Base-by-base conservation (phyloP, 2,888 invertebrate genomes). In the Odiellus spinosus region DNA sequence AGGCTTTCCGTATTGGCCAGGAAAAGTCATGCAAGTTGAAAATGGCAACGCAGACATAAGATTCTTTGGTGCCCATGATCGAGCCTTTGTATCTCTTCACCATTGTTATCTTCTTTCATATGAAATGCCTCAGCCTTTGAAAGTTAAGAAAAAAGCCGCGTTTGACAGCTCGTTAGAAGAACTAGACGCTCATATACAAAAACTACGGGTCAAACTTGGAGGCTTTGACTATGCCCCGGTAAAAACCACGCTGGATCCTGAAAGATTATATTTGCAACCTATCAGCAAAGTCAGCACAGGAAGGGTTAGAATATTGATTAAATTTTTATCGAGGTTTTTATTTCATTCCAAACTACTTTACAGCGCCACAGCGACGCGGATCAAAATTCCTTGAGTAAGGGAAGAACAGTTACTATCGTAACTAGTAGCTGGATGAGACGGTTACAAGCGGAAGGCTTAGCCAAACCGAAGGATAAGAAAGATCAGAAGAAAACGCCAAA, bases 1-100 rank as follows among this genome's bases (percentile, higher is more conserved):
- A 71, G 93, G 88, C 11, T 95, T 91, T 61, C 95, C 95, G 0
- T 91, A 82, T 66, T 96, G 95, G 95, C 95, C 95, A 1, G 93
- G 90, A 0, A 95, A 95, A 68, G 69, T 66, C 56, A 15, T 76
- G 48, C 69, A 72, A 18, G 73, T 72, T 53, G 63, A 68, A 15
- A 66, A 73, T 8, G 76, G 80, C 0, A 67, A 76, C 58, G 84
- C 90, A 0, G 90, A 93, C 66, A 88, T 88, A 2, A 70, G 90
- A 2, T 95, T 95, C 69, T 95, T 95, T 67, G 93, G 93, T 1
- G 86, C 83, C 15, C 91, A 95, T 67, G 91, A 93, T 58, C 26
- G 56, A 20, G 86, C 88, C 5, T 87, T 87, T 84, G 82, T 90
- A 8, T 78, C 82, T 0, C 73, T 78, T 0, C 78, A 78, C 55